These are phyloP conservation scores for Megalurothrips usitatus DNA, from an alignment of 2,888 invertebrate genomes.

Conservation along the genomic window DNA sequence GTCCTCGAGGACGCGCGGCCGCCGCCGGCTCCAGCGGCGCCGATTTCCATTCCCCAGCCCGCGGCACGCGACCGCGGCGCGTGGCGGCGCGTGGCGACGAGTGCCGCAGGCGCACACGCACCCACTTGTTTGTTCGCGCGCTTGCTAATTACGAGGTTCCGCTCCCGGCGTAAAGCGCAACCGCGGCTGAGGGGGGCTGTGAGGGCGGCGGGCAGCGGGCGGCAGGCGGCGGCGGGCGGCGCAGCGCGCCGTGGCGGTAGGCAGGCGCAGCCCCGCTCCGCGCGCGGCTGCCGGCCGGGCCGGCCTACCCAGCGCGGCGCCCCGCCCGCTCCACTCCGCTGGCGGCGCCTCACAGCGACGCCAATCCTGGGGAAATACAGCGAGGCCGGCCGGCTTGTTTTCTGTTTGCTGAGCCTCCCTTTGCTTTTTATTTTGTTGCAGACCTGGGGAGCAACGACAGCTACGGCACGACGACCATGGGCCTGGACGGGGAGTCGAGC, in stretches of 20 bases:
- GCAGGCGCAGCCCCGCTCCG: not conserved
- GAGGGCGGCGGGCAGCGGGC: not conserved
- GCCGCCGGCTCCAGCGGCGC: no score
- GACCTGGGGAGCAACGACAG: slow-evolving; percentile 83
- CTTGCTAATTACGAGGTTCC: not conserved
- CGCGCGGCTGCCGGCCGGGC: not conserved
- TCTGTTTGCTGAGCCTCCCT: not conserved
- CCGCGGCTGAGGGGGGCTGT: not conserved
- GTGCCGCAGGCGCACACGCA: not conserved
- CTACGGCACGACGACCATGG: slow-evolving; percentile 77
- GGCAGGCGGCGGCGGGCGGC: not conserved
- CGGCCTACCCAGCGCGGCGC: not conserved
- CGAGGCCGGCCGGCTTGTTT: not conserved
- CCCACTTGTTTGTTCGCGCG: not conserved
- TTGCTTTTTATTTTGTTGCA: slow-evolving; percentile 45
- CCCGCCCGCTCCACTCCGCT: no score
- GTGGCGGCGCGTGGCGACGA: no score
- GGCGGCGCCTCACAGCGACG: not conserved
- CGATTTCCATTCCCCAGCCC: no score
- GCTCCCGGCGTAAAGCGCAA: not conserved
- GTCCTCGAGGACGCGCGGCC: no score
- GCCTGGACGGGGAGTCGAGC: slow-evolving; percentile 63
- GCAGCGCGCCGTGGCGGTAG: slow-evolving; percentile 10
- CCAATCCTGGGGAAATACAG: not conserved
- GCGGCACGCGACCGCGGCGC: no score